These are phyloP conservation scores for Stratiomys singularior DNA, from an alignment of 2,888 invertebrate species.

Conservation along the genomic window DNA sequence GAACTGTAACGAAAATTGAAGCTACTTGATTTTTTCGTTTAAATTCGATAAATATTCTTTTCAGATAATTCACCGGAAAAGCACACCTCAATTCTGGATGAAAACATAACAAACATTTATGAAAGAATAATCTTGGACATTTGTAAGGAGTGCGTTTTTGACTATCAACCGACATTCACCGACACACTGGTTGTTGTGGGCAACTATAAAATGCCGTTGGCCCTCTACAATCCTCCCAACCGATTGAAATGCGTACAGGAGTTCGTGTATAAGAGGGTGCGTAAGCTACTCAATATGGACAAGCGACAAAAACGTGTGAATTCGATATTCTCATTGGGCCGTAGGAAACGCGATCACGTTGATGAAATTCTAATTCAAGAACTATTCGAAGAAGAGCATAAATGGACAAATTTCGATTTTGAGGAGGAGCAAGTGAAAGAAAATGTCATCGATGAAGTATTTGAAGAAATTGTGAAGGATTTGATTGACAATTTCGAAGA, in stretches of 20 bases:
- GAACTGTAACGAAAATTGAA: conserved; percentile 32
- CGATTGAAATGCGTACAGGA: conserved; percentile 66
- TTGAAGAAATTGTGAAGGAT: conserved; percentile 68
- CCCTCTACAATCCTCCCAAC: conserved; percentile 66
- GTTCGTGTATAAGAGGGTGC: conserved; percentile 67
- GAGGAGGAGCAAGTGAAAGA: conserved; percentile 77
- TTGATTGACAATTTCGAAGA: conserved; percentile 58
- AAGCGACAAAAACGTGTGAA: conserved; percentile 63
- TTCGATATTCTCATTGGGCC: conserved; percentile 66
- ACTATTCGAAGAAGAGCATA: conserved; percentile 75
- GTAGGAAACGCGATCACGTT: conserved; percentile 75
- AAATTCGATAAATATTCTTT: not conserved
- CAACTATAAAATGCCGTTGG: conserved; percentile 63
- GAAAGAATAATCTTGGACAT: conserved; percentile 72
- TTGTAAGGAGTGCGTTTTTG: conserved; percentile 70
- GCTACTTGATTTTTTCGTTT: not conserved
- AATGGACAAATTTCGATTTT: conserved; percentile 78
- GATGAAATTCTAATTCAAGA: conserved; percentile 78
- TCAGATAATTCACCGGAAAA: conserved; percentile 56
- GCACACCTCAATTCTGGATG: conserved; percentile 58
- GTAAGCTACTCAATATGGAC: conserved; percentile 68
- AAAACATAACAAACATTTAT: conserved; percentile 66
- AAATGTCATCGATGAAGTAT: conserved; percentile 69
- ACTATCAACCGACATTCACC: conserved; percentile 66
- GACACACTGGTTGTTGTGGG: conserved; percentile 61